Conservation (phyloP, 1,140 invertebrate genomes). For the Drosophila persimilis region DNA sequence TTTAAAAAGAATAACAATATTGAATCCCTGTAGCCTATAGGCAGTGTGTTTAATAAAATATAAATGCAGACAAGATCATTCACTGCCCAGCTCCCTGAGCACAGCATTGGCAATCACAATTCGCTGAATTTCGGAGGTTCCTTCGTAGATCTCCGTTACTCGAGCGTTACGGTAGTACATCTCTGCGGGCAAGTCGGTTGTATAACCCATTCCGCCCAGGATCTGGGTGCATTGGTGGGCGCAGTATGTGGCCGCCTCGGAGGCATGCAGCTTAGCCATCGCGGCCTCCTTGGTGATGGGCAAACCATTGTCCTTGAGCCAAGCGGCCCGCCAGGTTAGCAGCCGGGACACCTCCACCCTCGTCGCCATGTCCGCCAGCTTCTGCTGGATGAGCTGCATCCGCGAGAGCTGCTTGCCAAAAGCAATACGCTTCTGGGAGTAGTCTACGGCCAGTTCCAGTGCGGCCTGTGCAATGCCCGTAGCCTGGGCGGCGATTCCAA, state of each 20-base stretch:
- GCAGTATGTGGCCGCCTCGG: constrained; percentile 95
- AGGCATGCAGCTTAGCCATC: constrained; percentile 97
- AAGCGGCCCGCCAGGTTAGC: constrained; percentile 95
- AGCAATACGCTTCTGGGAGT: constrained; percentile 93
- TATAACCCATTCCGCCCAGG: constrained; percentile 95
- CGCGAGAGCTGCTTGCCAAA: constrained; percentile 94
- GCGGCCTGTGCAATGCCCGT: constrained; percentile 96
- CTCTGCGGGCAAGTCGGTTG: constrained; percentile 97
- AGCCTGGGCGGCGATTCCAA: constrained; percentile 95
- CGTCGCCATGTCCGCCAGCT: constrained; percentile 96
- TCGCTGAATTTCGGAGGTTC: constrained; percentile 97
- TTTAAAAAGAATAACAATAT: no score
- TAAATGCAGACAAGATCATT: constrained; percentile 14
- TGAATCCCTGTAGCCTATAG: no score
- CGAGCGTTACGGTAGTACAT: constrained; percentile 95
- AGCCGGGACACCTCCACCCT: constrained; percentile 92
- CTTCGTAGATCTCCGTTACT: constrained; percentile 96
- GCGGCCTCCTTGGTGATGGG: constrained; percentile 96
- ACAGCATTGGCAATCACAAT: constrained; percentile 95
- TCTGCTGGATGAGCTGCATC: constrained; percentile 94
- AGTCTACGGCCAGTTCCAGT: constrained; percentile 96
- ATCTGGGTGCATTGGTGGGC: constrained; percentile 89
- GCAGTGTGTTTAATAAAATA: no score
- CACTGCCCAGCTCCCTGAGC: constrained; percentile 36
- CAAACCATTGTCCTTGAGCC: constrained; percentile 93